Evolutionary conservation across 2,113 vertebrate genomes (phyloP).

Genomic region (Edolisoma coerulescens): DNA sequence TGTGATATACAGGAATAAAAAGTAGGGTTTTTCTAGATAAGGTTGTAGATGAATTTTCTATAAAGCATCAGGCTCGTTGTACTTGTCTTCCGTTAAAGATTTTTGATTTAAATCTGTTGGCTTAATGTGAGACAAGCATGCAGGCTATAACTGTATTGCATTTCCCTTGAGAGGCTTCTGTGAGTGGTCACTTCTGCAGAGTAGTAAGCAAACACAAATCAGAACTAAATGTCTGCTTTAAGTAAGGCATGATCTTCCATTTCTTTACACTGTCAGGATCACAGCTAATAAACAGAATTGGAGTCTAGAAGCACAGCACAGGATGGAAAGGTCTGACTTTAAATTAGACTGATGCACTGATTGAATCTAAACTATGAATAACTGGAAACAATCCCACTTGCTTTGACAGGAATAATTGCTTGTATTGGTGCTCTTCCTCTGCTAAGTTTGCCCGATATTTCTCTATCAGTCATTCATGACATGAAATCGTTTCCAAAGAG

Average conservation of each 20-base stretch:
- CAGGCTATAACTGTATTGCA: not conserved
- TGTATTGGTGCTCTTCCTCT: conserved; percentile 1
- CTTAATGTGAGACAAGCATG: not conserved
- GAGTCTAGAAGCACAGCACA: not conserved
- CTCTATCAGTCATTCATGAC: not conserved
- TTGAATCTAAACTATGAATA: not conserved
- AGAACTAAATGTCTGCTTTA: not conserved
- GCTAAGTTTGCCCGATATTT: not conserved
- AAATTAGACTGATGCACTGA: not conserved
- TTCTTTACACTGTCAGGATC: not conserved
- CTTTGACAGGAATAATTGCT: conserved; percentile 11
- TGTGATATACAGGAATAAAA: not conserved
- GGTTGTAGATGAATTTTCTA: not conserved
- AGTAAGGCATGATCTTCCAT: not conserved
- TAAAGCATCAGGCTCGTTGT: not conserved
- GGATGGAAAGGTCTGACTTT: not conserved
- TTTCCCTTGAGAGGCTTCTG: not conserved
- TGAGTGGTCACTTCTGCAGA: not conserved
- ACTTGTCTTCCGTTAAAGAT: not conserved
- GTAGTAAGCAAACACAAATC: not conserved
- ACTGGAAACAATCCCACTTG: conserved; percentile 6
- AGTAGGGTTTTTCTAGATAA: not conserved
- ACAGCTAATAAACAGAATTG: not conserved
- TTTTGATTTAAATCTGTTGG: not conserved
- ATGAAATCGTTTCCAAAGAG: not conserved